Conservation (phyloP, 2,888 invertebrate genomes). For the Epicampocera succincta region DNA sequence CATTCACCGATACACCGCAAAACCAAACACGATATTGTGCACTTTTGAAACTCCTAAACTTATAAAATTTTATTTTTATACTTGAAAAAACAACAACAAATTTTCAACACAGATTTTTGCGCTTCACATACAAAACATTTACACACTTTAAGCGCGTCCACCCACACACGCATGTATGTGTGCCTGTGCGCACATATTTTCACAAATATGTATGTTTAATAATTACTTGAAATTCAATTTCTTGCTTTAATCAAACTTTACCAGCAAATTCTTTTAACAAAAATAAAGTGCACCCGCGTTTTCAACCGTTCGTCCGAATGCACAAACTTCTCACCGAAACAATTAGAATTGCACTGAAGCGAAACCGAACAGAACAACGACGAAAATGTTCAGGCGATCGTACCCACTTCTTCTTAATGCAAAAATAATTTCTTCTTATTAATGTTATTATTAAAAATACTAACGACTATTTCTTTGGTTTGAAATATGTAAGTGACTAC, state of each 20-base stretch:
- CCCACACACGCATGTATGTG: background rate
- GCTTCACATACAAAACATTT: background rate
- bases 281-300: constrained; percentile 22
- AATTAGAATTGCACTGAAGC: constrained; percentile 71
- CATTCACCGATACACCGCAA: background rate
- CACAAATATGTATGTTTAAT: background rate
- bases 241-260: too few relatives aligned
- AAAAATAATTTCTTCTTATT: too few relatives aligned
- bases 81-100: background rate
- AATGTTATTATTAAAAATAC: too few relatives aligned
- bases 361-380: constrained; percentile 56
- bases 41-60: background rate
- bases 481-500: too few relatives aligned
- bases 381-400: too few relatives aligned
- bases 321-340: constrained; percentile 63
- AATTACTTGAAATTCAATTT: too few relatives aligned
- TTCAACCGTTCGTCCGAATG: constrained; percentile 23
- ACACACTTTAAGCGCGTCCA: background rate
- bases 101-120: constrained; percentile 37
- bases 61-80: too few relatives aligned
- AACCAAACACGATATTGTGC: constrained; percentile 14
- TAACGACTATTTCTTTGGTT: too few relatives aligned
- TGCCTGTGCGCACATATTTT: background rate
- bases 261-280: background rate
- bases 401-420: too few relatives aligned